Conservation (phyloP, 2,888 invertebrate genomes). For the Acronicta psi region DNA sequence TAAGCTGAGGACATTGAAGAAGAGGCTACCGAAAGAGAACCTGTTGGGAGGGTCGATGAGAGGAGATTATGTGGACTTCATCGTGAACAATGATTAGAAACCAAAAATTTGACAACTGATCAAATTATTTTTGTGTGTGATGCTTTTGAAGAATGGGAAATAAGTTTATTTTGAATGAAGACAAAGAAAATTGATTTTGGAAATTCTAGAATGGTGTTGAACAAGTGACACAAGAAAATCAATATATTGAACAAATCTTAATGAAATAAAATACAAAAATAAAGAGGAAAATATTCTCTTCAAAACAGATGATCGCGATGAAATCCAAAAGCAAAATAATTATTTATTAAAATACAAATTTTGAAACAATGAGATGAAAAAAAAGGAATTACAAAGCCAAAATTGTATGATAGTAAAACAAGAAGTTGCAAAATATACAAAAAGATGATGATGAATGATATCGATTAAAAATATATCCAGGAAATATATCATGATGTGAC, state of each 20-base stretch:
- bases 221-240: neutral
- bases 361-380: too few species aligned
- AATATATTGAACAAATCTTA: neutral
- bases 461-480: too few species aligned
- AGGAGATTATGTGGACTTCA: constrained; percentile 81
- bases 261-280: neutral
- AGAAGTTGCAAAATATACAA: too few species aligned
- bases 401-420: too few species aligned
- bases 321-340: too few species aligned
- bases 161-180: constrained; percentile 10
- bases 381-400: too few species aligned
- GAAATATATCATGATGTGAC: too few species aligned
- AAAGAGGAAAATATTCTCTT: too few species aligned
- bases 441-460: too few species aligned
- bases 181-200: neutral
- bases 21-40: constrained; percentile 77
- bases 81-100: constrained; percentile 81
- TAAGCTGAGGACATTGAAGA: constrained; percentile 72
- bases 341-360: too few species aligned
- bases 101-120: neutral
- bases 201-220: neutral
- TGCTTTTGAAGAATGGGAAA: neutral
- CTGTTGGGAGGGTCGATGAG: constrained; percentile 68
- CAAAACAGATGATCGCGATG: too few species aligned
- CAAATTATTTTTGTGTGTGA: neutral